phyloP scores from a whole-genome alignment of 2,888 invertebrate species.

The Eucriotettix oculatus region DNA sequence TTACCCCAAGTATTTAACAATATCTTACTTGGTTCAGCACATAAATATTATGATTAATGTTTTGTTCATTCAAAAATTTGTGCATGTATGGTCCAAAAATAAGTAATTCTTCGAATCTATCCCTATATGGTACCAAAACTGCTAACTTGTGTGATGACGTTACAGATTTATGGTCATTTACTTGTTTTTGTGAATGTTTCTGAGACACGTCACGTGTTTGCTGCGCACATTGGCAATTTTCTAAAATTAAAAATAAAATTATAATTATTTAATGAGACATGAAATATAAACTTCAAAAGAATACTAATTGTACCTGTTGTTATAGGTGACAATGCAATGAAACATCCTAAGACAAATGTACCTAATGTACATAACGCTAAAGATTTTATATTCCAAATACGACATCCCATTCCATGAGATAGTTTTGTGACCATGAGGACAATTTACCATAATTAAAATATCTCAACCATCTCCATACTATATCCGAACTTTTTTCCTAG shows the following conservation, averaged over 20 bases:
- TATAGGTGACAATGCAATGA: constrained; percentile 26
- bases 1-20: background rate
- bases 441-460: too few relatives aligned
- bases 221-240: constrained; percentile 15
- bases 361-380: constrained; percentile 25
- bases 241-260: constrained; percentile 8
- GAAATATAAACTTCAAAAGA: background rate
- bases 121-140: constrained; percentile 85
- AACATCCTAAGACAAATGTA: constrained; percentile 26
- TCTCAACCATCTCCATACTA: too few relatives aligned
- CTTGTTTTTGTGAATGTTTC: too few relatives aligned
- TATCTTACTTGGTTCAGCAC: constrained; percentile 64
- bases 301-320: constrained; percentile 22
- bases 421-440: too few relatives aligned
- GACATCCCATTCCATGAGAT: background rate
- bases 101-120: constrained; percentile 89
- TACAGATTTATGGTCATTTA: too few relatives aligned
- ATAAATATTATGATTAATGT: constrained; percentile 67
- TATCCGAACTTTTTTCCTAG: too few relatives aligned
- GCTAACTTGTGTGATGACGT: constrained; percentile 45
- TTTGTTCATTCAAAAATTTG: constrained; percentile 62
- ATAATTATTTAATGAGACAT: background rate
- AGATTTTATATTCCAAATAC: constrained; percentile 12
- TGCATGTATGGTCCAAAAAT: constrained; percentile 84
- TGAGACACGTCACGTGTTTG: too few relatives aligned